Base-by-base conservation (phyloP, 1,140 invertebrate genomes). In the Drosophila guanche region DNA sequence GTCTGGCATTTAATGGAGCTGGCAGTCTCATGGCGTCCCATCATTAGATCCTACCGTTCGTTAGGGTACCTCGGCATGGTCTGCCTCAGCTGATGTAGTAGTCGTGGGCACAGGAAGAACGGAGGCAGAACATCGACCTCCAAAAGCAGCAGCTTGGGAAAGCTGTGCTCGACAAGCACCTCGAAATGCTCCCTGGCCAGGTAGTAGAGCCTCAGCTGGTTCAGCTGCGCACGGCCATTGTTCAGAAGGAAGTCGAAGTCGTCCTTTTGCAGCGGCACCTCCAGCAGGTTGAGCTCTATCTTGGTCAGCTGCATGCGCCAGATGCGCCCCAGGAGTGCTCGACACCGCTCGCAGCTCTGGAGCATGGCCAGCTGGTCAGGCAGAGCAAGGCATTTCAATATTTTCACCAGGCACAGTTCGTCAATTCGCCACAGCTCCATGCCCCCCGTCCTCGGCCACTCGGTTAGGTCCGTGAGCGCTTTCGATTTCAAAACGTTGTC, bases 281-380 rank as follows among this genome's bases (percentile, higher is more conserved):
- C 77, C 1, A 85, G 58, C 45, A 85, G 43, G 48, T 85, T 86
- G 1, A 85, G 58, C 3, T 62, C 27, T 1, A 85, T 80, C 4
- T 29, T 40, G n/a, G 46, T 70, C 3, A 89, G 45, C 5, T 42
- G 48, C 16, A 59, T 52, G 2, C 79, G 69, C 79, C 78, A 91
- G 40, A 89, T 76, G 40, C 61, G 61, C 5, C 59, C 45, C 29
- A 91, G 83, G 14, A 90, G 50, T 5, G 23, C 20, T 2, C 62
- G 60, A 7, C 72, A 86, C 2, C 63, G 61, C 5, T 60, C 58
- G 22, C 67, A 57, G 54, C 57, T 51, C 41, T 86, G 63, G 50
- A 86, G 54, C 81, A 85, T 74, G 10, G 69, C 51, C 43, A 85
- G 46, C 56, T 84, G 79, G 51, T 89, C 79, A 43, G 72, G 41